Conservation (phyloP, 2,797 vertebrate genomes). For the Pitangus sulphuratus region DNA sequence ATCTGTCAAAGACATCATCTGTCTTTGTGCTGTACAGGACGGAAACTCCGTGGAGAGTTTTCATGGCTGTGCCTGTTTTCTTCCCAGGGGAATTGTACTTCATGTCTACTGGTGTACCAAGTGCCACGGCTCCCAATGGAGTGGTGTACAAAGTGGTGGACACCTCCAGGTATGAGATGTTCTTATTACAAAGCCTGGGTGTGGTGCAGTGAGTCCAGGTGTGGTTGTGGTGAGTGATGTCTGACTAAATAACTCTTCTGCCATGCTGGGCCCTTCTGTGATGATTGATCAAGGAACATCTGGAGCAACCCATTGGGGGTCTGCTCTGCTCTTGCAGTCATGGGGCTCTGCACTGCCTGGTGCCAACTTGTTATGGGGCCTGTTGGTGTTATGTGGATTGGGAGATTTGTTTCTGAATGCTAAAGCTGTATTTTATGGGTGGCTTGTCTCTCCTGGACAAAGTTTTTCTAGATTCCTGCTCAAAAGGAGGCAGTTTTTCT, state of each 20-base stretch:
- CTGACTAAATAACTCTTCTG: background rate
- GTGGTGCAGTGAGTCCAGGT: background rate
- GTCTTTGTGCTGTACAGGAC: background rate
- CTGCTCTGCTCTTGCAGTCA: background rate
- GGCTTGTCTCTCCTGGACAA: background rate
- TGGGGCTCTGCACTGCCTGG: background rate
- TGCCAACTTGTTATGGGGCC: background rate
- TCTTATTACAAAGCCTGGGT: background rate
- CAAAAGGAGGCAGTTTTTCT: background rate
- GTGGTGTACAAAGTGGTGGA: constrained; percentile 94
- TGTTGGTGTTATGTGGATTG: background rate
- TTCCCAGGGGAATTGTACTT: constrained; percentile 92
- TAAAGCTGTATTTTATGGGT: background rate
- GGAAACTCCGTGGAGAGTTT: background rate
- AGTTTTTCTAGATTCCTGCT: background rate
- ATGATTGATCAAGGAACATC: background rate
- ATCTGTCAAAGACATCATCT: too few species aligned
- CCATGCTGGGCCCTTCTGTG: background rate
- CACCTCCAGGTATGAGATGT: constrained; percentile 85
- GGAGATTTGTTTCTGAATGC: background rate
- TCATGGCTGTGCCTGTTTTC: background rate
- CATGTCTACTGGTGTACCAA: constrained; percentile 89
- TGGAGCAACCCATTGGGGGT: background rate
- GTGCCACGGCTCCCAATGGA: constrained; percentile 84
- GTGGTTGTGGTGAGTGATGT: background rate